phyloP scores from a whole-genome alignment of 2,113 vertebrate species.

The Rhadina sibilatrix region DNA sequence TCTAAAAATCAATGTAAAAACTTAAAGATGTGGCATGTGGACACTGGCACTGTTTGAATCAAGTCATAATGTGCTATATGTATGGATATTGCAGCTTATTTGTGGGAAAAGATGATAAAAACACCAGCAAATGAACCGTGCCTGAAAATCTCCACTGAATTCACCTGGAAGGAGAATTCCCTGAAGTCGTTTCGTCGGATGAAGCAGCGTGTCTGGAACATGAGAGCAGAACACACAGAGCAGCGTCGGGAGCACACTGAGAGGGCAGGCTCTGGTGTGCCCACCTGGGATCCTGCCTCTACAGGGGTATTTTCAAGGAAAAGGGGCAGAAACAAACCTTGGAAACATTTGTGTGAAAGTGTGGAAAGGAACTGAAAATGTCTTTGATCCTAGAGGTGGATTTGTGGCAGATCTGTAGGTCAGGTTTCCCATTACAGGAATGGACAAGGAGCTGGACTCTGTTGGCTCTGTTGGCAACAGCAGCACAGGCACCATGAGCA shows the following conservation, averaged over 20 bases:
- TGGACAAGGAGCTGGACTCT: not conserved
- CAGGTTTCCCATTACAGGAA: accelerated
- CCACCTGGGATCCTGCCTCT: not conserved
- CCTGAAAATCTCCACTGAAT: not conserved
- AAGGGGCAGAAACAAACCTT: not conserved
- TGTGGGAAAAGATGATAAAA: not conserved
- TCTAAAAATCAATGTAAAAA: not conserved
- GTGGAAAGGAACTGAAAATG: not conserved
- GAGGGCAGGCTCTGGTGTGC: not conserved
- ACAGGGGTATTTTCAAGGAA: not conserved
- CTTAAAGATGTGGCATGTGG: not conserved
- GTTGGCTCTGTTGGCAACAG: accelerated
- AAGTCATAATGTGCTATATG: not conserved
- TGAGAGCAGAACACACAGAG: not conserved
- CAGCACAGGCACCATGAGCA: accelerated
- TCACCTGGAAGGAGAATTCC: not conserved
- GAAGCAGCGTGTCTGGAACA: not conserved
- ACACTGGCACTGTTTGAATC: not conserved
- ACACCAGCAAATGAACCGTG: accelerated
- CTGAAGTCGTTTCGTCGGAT: accelerated
- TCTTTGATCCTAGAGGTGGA: not conserved
- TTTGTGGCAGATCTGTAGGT: not conserved
- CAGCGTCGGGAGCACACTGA: accelerated
- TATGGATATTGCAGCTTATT: not conserved
- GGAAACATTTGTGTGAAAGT: not conserved